Percentiles rank a stretch among this genome's conserved stretches.
Evolutionary conservation across 2,113 vertebrate species (phyloP).

Genomic region (Melanerpes aurifrons): DNA sequence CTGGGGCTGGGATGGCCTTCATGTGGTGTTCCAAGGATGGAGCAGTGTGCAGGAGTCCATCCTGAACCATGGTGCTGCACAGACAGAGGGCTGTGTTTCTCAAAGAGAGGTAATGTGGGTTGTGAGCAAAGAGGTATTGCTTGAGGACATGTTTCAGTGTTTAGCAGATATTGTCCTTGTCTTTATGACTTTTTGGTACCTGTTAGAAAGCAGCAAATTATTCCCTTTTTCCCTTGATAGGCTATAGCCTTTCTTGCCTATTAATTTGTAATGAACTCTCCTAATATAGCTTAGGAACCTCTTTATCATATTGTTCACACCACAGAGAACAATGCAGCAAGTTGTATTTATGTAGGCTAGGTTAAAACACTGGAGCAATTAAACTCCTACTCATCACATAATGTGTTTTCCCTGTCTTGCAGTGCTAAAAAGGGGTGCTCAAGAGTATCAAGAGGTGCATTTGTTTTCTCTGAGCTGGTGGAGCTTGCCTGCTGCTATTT

Average conservation of each 20-base stretch:
- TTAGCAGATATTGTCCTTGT: background rate
- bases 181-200: constrained; percentile 1
- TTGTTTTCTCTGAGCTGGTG: constrained; percentile 57
- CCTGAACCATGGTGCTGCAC: background rate
- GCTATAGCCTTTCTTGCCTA: background rate
- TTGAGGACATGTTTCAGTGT: background rate
- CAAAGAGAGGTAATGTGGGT: background rate
- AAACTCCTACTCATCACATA: constrained; percentile 35
- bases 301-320: constrained; percentile 18
- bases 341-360: constrained; percentile 22
- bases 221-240: background rate
- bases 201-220: constrained; percentile 38
- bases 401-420: constrained; percentile 32
- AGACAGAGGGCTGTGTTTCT: background rate
- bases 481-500: constrained; percentile 64
- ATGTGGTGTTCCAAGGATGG: background rate
- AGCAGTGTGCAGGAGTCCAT: background rate
- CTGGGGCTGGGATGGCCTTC: background rate
- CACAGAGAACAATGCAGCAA: background rate
- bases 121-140: background rate
- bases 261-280: constrained; percentile 59
- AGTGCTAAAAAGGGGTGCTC: constrained; percentile 42
- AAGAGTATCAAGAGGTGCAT: constrained; percentile 27
- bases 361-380: constrained; percentile 31
- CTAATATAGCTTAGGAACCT: constrained; percentile 4